Percentiles rank a stretch among this genome's conserved stretches.
Evolutionary conservation across 1,140 invertebrate genomes (phyloP).

Genomic region (Drosophila setifemur): DNA sequence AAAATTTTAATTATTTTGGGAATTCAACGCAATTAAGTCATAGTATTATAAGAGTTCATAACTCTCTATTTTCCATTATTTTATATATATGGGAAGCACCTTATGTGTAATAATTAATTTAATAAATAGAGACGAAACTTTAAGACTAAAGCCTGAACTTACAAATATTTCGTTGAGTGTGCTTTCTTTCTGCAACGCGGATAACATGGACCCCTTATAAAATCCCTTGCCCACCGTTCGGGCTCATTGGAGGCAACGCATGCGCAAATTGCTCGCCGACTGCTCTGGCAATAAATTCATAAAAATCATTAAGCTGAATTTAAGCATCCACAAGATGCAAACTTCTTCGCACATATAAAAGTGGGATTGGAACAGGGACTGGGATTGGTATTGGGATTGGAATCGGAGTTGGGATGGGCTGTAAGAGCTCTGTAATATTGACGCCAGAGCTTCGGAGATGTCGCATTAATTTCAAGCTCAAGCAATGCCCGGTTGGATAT

Average conservation of each 20-base stretch:
- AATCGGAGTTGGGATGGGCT: conserved; percentile 12
- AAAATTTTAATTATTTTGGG: background rate
- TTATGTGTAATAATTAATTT: too few species aligned
- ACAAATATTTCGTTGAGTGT: conserved; percentile 18
- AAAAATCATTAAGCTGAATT: conserved; percentile 77
- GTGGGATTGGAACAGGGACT: background rate
- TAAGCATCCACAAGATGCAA: conserved; percentile 49
- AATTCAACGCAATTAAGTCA: too few species aligned
- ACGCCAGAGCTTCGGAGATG: conserved; percentile 28
- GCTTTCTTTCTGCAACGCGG: conserved; percentile 19
- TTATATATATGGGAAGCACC: too few species aligned
- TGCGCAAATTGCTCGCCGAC: conserved; percentile 72
- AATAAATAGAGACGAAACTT: too few species aligned
- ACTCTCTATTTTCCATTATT: background rate
- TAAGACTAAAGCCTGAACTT: too few species aligned
- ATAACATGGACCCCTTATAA: conserved; percentile 22
- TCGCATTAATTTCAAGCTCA: conserved; percentile 74
- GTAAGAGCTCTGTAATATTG: conserved; percentile 32
- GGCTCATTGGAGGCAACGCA: conserved; percentile 75
- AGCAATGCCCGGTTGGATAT: conserved; percentile 22
- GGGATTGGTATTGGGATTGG: conserved; percentile 1
- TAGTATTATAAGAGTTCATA: too few species aligned
- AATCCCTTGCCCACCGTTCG: conserved; percentile 22
- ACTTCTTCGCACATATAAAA: conserved; percentile 43
- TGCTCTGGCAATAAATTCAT: conserved; percentile 76